Conservation (phyloP, 2,113 vertebrate species). For the Oreochromis spilurus region DNA sequence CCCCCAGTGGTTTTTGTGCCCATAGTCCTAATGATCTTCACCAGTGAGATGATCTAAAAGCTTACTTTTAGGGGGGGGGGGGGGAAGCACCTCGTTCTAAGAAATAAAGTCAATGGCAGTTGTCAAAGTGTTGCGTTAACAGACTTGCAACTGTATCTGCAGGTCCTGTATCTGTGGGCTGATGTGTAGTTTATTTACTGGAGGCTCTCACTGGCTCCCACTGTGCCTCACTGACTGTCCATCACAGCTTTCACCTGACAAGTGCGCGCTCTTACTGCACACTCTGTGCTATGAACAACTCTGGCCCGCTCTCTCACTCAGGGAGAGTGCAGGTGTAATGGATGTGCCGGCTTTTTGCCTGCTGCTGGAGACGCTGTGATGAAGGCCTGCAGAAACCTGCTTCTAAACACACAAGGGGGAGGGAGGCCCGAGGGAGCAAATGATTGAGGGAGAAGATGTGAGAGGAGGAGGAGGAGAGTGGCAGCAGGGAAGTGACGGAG, state of each 20-base stretch:
- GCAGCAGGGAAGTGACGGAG: background rate
- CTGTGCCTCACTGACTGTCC: background rate
- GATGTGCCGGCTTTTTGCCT: constrained; percentile 18
- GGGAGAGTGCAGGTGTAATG: constrained; percentile 10
- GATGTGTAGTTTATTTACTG: no score
- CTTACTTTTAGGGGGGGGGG: background rate
- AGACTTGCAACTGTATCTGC: background rate
- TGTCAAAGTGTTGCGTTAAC: background rate
- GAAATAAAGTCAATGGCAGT: background rate
- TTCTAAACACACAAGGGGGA: background rate
- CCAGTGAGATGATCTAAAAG: background rate
- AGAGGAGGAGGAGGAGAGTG: background rate
- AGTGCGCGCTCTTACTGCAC: background rate
- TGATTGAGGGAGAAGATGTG: background rate
- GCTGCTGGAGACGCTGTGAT: background rate
- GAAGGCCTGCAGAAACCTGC: constrained; percentile 3
- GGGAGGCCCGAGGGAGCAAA: no score
- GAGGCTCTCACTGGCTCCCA: background rate
- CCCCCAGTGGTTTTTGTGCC: constrained; percentile 11
- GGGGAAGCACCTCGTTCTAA: background rate
- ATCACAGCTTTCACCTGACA: background rate
- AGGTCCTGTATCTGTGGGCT: background rate
- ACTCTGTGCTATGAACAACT: background rate
- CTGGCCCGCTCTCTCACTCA: background rate
- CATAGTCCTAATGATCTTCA: constrained; percentile 21